These are phyloP conservation scores for Pygmarrhopalites habei DNA, from an alignment of 1,140 invertebrate species.

Conservation along the genomic window DNA sequence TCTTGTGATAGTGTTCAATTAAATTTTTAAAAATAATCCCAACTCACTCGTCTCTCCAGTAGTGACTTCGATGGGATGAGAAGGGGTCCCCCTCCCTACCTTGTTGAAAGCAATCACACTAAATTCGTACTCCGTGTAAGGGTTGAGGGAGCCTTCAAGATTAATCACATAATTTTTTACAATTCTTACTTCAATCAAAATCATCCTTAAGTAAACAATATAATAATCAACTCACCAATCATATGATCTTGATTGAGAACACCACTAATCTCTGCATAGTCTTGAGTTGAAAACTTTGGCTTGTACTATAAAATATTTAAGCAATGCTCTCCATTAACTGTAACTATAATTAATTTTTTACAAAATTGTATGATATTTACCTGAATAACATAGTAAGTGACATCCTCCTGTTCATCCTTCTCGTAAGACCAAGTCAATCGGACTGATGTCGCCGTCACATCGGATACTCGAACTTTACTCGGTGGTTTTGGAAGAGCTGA, in stretches of 20 bases:
- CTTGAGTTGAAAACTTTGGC: constrained; percentile 62
- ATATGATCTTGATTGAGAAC: constrained; percentile 88
- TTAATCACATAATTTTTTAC: no score
- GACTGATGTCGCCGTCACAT: constrained; percentile 86
- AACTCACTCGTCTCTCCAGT: constrained; percentile 90
- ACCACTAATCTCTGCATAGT: constrained; percentile 67
- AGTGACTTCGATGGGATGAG: constrained; percentile 74
- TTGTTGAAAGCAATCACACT: constrained; percentile 89
- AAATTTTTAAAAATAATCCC: no score
- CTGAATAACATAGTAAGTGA: constrained; percentile 91
- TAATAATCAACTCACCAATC: no score
- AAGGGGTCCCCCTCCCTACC: constrained; percentile 80
- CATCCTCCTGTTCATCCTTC: constrained; percentile 65
- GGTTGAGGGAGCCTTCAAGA: constrained; percentile 78
- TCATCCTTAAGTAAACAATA: no score
- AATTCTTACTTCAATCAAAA: no score
- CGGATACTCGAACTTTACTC: constrained; percentile 75
- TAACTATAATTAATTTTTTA: no score
- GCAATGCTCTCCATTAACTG: no score
- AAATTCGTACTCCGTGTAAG: constrained; percentile 95
- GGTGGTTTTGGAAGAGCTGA: constrained; percentile 80
- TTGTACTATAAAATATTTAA: no score
- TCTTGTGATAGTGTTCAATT: no score
- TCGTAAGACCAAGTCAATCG: constrained; percentile 81
- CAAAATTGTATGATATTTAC: no score